Base-by-base conservation (phyloP, 2,888 invertebrate species). In the Cephus sareptanus region DNA sequence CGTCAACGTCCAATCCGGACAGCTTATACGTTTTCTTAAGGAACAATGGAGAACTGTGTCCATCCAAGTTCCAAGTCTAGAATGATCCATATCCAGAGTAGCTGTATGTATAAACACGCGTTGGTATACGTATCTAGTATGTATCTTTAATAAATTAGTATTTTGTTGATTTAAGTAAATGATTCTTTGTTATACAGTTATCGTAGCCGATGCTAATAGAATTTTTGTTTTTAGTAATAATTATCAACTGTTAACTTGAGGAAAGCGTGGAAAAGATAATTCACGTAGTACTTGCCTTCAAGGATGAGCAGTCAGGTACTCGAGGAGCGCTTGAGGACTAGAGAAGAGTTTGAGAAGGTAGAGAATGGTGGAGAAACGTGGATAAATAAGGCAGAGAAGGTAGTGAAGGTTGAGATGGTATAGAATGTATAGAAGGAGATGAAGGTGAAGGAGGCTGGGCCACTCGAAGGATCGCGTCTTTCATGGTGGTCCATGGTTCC, bases 401-500 rank as follows among this genome's bases (percentile, higher is more conserved):
- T 30, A 40, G 30, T 35, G 76, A 79, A 56, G 56, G 71, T 71
- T 71, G 30, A 34, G 34, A 71, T 30, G 31, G 71, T 31, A 34
- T n/a, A 34, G n/a, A 74, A 74, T 30, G 33, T 31, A 15, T 77
- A 75, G 73, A 77, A 77, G 77, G 71, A 33, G 74, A 74, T 81
- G 76, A 82, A 76, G 79, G 78, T 83, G 83, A 81, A 80, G 87
- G 84, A 82, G 82, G 81, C 82, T 83, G 82, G 83, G 82, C 81
- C 79, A 81, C 81, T 77, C 68, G 82, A 82, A 82, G 83, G 84
- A 86, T 82, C 87, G 88, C 88, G 86, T 88, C 89, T 87, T 88
- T 89, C 88, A 89, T 87, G 89, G 89, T 90, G 89, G 90, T 90
- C 90, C 88, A 84, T 82, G 84, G 82, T 85, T 86, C 84, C 82